Evolutionary conservation across 2,888 invertebrate species (phyloP).

Genomic region (Pristionchus mayeri): DNA sequence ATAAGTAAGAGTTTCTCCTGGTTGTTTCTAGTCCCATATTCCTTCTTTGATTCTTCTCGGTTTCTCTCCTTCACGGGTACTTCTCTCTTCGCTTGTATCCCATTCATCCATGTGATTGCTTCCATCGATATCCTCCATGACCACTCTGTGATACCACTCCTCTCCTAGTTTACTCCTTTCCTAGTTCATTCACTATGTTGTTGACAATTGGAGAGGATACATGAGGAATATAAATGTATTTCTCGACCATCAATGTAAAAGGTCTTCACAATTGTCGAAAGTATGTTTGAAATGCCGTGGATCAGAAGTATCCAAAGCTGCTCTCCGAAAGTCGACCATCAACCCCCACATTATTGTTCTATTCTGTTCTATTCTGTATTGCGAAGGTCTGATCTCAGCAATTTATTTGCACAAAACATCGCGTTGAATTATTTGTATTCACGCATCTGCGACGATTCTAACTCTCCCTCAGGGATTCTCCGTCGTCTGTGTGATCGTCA

Average conservation of each 20-base stretch:
- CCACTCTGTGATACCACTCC: slow-evolving; percentile 5
- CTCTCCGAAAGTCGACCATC: too few relatives aligned
- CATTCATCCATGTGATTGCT: neutral
- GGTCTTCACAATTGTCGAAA: too few relatives aligned
- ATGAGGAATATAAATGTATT: too few relatives aligned
- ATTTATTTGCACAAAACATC: slow-evolving; percentile 3
- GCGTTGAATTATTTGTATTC: neutral
- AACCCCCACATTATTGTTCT: neutral
- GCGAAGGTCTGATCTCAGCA: neutral
- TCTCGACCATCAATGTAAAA: too few relatives aligned
- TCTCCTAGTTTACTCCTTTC: too few relatives aligned
- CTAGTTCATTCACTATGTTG: too few relatives aligned
- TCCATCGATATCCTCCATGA: slow-evolving; percentile 28
- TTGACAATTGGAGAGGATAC: too few relatives aligned
- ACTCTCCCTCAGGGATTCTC: neutral
- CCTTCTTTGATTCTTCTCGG: slow-evolving; percentile 30
- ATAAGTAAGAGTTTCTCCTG: neutral
- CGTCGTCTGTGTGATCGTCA: neutral
- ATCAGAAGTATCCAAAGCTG: too few relatives aligned
- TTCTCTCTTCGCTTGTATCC: neutral
- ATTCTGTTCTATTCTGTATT: neutral
- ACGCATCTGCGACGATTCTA: neutral
- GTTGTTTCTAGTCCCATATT: slow-evolving; percentile 30
- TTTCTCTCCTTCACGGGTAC: slow-evolving; percentile 3
- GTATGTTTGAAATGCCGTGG: too few relatives aligned